These are phyloP conservation scores for Nephila pilipes DNA, from an alignment of 1,140 invertebrate genomes.

Conservation along the genomic window DNA sequence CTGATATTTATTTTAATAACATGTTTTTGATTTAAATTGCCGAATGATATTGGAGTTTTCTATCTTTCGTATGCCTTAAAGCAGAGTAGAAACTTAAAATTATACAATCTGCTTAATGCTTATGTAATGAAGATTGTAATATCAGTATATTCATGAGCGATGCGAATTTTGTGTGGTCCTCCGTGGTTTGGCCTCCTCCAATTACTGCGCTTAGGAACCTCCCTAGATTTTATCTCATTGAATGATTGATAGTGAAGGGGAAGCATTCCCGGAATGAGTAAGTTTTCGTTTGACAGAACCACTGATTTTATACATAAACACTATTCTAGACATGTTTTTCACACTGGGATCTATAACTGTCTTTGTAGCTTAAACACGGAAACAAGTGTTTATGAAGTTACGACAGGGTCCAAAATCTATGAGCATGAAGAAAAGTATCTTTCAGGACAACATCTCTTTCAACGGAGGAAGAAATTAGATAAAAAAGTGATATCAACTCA, in stretches of 20 bases:
- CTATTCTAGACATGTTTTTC: conserved; percentile 5
- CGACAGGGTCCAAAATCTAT: neutral
- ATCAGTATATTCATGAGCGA: neutral
- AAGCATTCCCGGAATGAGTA: neutral
- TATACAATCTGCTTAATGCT: no score
- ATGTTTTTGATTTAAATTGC: no score
- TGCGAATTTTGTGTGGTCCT: conserved; percentile 19
- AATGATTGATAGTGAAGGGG: conserved; percentile 17
- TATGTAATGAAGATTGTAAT: no score
- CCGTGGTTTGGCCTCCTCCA: neutral
- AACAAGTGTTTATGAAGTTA: conserved; percentile 33
- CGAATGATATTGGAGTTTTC: no score
- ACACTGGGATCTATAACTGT: conserved; percentile 37
- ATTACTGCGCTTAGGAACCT: neutral
- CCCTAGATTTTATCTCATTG: conserved; percentile 15
- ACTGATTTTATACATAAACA: conserved; percentile 42
- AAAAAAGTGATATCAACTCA: neutral
- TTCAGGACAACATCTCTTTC: neutral
- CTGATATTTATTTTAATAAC: no score
- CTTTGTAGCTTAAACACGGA: neutral
- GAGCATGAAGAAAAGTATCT: neutral
- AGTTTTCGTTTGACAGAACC: neutral
- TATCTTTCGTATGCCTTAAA: no score
- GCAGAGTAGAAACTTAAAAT: no score
- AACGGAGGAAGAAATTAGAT: neutral